These are phyloP conservation scores for Andrena camellia DNA, from an alignment of 2,888 invertebrate species.

Conservation along the genomic window DNA sequence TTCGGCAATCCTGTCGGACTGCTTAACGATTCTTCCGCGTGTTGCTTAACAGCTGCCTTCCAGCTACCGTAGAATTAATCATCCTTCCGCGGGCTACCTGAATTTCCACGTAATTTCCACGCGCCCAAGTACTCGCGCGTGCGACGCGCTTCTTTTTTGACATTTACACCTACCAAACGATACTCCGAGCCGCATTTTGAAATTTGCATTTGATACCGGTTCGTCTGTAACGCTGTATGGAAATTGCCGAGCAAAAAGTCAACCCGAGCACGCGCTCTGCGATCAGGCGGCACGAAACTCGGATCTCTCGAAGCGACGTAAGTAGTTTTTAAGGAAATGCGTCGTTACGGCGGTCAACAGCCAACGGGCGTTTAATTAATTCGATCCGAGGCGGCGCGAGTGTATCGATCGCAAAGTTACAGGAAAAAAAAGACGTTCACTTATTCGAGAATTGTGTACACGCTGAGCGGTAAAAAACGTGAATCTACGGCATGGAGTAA, in stretches of 20 bases:
- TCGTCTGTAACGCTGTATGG: not conserved
- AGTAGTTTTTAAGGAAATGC: not conserved
- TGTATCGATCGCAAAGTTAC: too few relatives aligned
- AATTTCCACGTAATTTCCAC: not conserved
- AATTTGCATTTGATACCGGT: slow-evolving; percentile 18
- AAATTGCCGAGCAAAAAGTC: slow-evolving; percentile 4
- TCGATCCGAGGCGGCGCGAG: too few relatives aligned
- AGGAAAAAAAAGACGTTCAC: too few relatives aligned
- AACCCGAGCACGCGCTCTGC: not conserved
- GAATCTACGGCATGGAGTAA: too few relatives aligned
- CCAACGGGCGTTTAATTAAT: too few relatives aligned
- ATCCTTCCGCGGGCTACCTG: not conserved
- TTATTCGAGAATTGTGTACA: too few relatives aligned
- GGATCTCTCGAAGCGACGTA: not conserved
- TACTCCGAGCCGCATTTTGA: not conserved
- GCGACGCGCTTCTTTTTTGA: not conserved
- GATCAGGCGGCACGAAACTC: not conserved
- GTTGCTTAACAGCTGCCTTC: slow-evolving; percentile 5
- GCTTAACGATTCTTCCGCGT: slow-evolving; percentile 6
- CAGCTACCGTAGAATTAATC: not conserved
- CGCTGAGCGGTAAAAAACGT: too few relatives aligned
- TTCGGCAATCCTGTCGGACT: slow-evolving; percentile 2
- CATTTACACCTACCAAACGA: not conserved
- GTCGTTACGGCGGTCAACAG: slow-evolving; percentile 1
- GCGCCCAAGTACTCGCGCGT: too few relatives aligned